Base-by-base conservation (phyloP, 2,113 vertebrate species). In the Lates calcarifer region DNA sequence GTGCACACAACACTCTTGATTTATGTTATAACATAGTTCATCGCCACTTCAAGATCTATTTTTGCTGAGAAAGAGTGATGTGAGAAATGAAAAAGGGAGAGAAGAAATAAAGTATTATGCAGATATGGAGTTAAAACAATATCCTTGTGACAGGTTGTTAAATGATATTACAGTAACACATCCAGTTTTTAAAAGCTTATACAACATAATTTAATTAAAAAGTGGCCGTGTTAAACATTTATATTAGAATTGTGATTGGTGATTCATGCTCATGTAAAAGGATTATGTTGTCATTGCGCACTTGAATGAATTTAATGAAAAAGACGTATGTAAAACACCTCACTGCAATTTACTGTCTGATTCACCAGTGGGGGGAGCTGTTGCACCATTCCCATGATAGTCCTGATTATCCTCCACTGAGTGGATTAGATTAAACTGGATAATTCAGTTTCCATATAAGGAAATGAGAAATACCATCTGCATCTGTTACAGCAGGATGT, bases 291-390 rank as follows among this genome's bases (percentile, higher is more conserved):
- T 31, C 3, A 31, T 6, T 58, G 14, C 31, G 9, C 6, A 61
- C 55, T 35, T 13, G 13, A 65, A n/a, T 65, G 2, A 9, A 24
- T 39, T 29, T 24, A 0, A n/a, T 33, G 28, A 33, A 29, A 26
- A 47, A 26, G 2, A 18, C 28, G 6, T 66, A 33, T 31, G 6
- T 24, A 10, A 41, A 76, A 66, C 51, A 57, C 20, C 11, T 6
- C 9, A 5, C 9, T 13, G 8, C 8, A 0, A 20, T 47, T 39
- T 43, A 35, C 8, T 28, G 2, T 51, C 8, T 5, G 3, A 45
- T 2, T 56, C 69, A 66, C 91, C 92, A 85, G 39, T 33, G 43
- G 33, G 73, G 51, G 91, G 90, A 11, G 87, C 70, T 90, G 68
- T 85, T 91, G 85, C 43, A 60, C 71, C n/a, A 85, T 72, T 61